Percentiles rank a stretch among this genome's conserved stretches.
These are phyloP conservation scores for Smithornis capensis DNA, from an alignment of 2,113 vertebrate genomes.

Conservation along the genomic window DNA sequence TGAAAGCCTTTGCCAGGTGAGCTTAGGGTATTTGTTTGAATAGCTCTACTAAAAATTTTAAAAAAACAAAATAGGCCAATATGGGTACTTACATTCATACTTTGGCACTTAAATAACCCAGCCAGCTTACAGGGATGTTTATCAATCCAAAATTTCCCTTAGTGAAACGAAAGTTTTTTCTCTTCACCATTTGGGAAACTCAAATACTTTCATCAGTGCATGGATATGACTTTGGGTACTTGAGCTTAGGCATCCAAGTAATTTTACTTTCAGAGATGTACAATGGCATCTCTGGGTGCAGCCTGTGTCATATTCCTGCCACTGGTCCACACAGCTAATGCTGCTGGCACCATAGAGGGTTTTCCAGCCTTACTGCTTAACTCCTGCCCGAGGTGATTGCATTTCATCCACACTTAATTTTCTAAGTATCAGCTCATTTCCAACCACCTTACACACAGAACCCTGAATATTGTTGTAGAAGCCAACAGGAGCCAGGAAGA, in stretches of 20 bases:
- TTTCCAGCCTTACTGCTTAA: neutral
- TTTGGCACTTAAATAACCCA: neutral
- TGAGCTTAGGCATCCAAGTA: neutral
- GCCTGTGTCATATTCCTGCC: neutral
- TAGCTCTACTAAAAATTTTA: neutral
- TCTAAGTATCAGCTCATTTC: neutral
- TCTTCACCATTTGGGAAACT: neutral
- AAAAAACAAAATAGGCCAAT: neutral
- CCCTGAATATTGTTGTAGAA: neutral
- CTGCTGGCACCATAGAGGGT: neutral
- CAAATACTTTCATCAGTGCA: neutral
- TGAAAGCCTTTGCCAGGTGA: slow-evolving; percentile 46
- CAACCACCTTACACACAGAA: neutral
- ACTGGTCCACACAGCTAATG: neutral
- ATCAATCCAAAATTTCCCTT: neutral
- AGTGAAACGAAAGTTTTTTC: neutral
- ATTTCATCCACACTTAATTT: neutral
- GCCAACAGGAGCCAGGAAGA: neutral
- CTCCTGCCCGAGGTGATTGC: neutral
- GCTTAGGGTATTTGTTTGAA: slow-evolving; percentile 34
- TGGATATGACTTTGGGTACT: neutral
- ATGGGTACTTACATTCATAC: neutral
- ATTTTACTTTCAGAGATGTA: neutral
- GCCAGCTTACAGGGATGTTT: neutral
- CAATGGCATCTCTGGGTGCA: neutral